These are phyloP conservation scores for Tribolium madens DNA, from an alignment of 1,140 invertebrate genomes.

Conservation along the genomic window DNA sequence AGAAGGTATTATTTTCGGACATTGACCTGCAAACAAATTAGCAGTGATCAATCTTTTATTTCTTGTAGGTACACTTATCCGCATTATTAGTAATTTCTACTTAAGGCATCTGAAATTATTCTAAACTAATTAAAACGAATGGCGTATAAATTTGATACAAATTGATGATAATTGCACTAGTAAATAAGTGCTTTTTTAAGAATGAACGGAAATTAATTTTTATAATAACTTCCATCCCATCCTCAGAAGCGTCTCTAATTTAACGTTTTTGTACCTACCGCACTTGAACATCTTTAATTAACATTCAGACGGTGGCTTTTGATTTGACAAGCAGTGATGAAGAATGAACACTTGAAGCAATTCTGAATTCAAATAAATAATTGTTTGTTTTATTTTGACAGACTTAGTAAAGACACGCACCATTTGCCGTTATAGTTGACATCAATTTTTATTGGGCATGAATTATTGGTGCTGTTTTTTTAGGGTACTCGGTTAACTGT, in stretches of 20 bases:
- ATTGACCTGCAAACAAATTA: neutral
- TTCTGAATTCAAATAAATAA: slow-evolving; percentile 8
- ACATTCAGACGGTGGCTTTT: neutral
- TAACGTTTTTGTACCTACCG: neutral
- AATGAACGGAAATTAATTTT: neutral
- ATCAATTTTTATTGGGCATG: slow-evolving; percentile 22
- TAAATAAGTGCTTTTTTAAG: neutral
- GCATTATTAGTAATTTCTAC: neutral
- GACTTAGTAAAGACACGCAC: slow-evolving; percentile 29
- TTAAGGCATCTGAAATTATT: neutral
- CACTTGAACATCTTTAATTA: neutral
- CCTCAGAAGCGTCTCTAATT: neutral
- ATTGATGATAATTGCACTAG: neutral
- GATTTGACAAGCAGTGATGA: slow-evolving; percentile 1
- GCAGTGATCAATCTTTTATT: neutral
- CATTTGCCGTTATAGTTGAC: slow-evolving; percentile 30
- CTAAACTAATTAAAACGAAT: neutral
- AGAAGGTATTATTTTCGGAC: slow-evolving; percentile 8
- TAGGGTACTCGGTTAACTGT: slow-evolving; percentile 29
- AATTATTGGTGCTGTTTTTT: slow-evolving; percentile 23
- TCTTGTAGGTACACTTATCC: neutral
- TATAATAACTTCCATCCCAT: neutral
- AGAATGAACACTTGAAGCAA: neutral
- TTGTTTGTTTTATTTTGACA: slow-evolving; percentile 17
- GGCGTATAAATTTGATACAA: neutral